Percentiles rank a stretch among this genome's conserved stretches.
Evolutionary conservation across 1,140 invertebrate species (phyloP).

Genomic region (Lysiphlebus fabarum): DNA sequence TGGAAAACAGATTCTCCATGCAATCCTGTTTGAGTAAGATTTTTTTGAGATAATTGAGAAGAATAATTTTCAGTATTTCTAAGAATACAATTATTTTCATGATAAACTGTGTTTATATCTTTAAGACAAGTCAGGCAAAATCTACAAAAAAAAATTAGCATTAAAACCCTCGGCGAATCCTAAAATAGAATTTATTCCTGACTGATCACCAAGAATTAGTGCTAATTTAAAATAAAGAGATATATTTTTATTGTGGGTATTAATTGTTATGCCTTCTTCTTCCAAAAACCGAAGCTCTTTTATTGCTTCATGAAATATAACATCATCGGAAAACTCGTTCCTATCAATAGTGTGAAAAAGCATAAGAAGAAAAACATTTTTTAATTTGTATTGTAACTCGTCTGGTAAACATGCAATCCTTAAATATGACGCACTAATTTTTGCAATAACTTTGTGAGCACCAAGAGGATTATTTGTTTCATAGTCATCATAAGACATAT

Average conservation of each 20-base stretch:
- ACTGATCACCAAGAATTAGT: constrained; percentile 18
- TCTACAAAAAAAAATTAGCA: too few species aligned
- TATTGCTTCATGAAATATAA: constrained; percentile 4
- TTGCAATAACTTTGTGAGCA: constrained; percentile 3
- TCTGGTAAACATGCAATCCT: constrained; percentile 10
- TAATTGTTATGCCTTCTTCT: constrained; percentile 13
- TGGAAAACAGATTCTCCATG: neutral
- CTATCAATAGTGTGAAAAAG: constrained; percentile 16
- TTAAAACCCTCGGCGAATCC: constrained; percentile 13
- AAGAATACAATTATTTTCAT: too few species aligned
- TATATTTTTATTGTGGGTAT: neutral
- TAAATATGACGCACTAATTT: constrained; percentile 10
- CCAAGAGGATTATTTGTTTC: constrained; percentile 14
- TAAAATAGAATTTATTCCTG: neutral
- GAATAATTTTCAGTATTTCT: neutral
- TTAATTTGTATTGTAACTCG: constrained; percentile 10
- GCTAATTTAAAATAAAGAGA: constrained; percentile 15
- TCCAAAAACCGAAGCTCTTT: constrained; percentile 14
- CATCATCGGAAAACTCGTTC: neutral
- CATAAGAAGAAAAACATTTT: constrained; percentile 17
- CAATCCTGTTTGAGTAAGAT: neutral
- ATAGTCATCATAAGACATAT: constrained; percentile 8
- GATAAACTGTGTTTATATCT: too few species aligned
- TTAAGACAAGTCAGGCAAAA: too few species aligned
- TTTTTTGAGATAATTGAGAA: neutral